A percentile compares a stretch with the other conserved stretches of the same genome.
phyloP scores from a whole-genome alignment of 2,797 vertebrate species.

The Hydrophis major region DNA sequence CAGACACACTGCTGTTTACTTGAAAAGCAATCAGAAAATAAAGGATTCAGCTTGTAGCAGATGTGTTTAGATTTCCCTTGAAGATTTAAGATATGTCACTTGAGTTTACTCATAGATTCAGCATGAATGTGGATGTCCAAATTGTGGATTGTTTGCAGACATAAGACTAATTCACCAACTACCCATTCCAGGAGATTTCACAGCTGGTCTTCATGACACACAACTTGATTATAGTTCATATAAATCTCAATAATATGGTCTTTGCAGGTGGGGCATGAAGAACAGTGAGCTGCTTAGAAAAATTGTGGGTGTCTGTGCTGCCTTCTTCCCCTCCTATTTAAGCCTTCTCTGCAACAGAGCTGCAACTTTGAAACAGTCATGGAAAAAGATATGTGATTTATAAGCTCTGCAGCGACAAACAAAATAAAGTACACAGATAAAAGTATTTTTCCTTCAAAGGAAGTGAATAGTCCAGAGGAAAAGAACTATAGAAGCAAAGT shows the following conservation, averaged over 20 bases:
- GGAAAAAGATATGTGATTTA: not conserved
- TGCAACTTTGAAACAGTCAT: not conserved
- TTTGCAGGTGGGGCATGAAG: not conserved
- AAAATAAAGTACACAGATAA: not conserved
- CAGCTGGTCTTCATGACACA: not conserved
- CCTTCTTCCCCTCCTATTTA: not conserved
- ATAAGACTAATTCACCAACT: not conserved
- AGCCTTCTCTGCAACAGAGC: not conserved
- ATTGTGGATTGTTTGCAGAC: not conserved
- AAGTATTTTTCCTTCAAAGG: not conserved
- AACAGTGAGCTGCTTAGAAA: not conserved
- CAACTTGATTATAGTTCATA: not conserved
- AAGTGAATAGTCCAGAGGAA: not conserved
- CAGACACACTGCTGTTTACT: not conserved
- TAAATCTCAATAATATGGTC: not conserved
- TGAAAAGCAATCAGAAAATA: not conserved
- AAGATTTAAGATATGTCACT: not conserved
- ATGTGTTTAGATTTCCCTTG: not conserved
- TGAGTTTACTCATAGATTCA: not conserved
- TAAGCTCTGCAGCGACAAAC: not conserved
- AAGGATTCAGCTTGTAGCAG: not conserved
- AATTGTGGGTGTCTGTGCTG: not conserved
- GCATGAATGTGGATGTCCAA: not conserved
- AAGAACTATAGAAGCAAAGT: not conserved
- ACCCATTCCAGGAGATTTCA: not conserved